phyloP scores from a whole-genome alignment of 2,113 vertebrate genomes.

The Platichthys flesus region DNA sequence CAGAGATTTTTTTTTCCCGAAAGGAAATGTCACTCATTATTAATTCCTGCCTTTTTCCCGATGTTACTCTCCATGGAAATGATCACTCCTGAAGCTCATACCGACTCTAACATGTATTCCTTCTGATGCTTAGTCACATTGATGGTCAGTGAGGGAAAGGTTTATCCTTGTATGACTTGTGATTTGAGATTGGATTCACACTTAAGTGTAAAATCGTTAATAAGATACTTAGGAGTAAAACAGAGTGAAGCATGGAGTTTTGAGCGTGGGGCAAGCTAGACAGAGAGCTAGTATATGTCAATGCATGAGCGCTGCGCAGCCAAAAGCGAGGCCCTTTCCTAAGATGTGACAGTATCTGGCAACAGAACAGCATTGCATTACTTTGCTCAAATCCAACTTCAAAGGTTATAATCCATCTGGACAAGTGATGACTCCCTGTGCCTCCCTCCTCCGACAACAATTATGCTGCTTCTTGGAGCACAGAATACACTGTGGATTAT shows the following conservation, averaged over 20 bases:
- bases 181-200: conserved; percentile 36
- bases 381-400: conserved; percentile 76
- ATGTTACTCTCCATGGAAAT: neutral
- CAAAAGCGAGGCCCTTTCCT: conserved; percentile 41
- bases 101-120: conserved; percentile 14
- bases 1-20: neutral
- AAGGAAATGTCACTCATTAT: conserved; percentile 30
- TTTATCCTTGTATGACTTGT: conserved; percentile 33
- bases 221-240: conserved; percentile 37
- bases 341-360: conserved; percentile 68
- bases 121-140: conserved; percentile 43
- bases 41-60: neutral
- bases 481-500: conserved; percentile 55
- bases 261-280: conserved; percentile 18
- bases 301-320: conserved; percentile 23
- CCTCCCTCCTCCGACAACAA: conserved; percentile 54
- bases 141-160: conserved; percentile 31
- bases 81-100: conserved; percentile 8
- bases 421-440: conserved; percentile 68
- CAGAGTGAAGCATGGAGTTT: conserved; percentile 28
- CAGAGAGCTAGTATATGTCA: conserved; percentile 17
- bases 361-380: conserved; percentile 58
- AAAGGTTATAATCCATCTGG: conserved; percentile 75
- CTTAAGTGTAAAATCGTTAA: conserved; percentile 27
- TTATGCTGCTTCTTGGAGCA: conserved; percentile 66